These are phyloP conservation scores for Squalus acanthias DNA, from an alignment of 2,797 vertebrate species.

Conservation along the genomic window DNA sequence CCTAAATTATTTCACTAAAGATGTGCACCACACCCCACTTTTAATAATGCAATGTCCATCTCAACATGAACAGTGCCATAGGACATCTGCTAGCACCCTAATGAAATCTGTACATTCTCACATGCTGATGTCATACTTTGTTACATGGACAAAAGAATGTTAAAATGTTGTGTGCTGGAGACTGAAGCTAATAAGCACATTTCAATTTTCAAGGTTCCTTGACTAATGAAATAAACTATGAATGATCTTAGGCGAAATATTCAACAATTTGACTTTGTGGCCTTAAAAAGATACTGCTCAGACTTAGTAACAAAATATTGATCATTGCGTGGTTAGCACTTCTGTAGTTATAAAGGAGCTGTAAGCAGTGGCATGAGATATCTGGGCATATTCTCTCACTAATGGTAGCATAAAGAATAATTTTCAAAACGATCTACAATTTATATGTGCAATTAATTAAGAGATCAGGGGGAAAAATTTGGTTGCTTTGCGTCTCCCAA, in stretches of 20 bases:
- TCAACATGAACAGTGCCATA: no score
- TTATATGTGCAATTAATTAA: background rate
- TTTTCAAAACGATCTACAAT: background rate
- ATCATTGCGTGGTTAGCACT: no score
- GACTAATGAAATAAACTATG: background rate
- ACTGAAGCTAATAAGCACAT: background rate
- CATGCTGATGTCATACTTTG: no score
- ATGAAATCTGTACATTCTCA: background rate
- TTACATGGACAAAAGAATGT: background rate
- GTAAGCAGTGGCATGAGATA: background rate
- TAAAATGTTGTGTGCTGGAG: background rate
- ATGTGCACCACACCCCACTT: no score
- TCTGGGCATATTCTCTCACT: background rate
- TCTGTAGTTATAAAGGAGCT: background rate
- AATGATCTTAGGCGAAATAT: background rate
- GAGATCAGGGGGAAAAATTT: background rate
- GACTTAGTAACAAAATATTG: background rate
- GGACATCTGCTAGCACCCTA: background rate
- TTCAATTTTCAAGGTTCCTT: background rate
- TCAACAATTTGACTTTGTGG: background rate
- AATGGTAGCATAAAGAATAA: background rate
- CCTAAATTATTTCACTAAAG: no score
- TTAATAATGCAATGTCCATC: no score
- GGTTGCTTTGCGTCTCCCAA: no score
- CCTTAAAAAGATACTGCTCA: background rate